Base-by-base conservation (phyloP, 1,140 invertebrate genomes). In the Cydia pomonella region DNA sequence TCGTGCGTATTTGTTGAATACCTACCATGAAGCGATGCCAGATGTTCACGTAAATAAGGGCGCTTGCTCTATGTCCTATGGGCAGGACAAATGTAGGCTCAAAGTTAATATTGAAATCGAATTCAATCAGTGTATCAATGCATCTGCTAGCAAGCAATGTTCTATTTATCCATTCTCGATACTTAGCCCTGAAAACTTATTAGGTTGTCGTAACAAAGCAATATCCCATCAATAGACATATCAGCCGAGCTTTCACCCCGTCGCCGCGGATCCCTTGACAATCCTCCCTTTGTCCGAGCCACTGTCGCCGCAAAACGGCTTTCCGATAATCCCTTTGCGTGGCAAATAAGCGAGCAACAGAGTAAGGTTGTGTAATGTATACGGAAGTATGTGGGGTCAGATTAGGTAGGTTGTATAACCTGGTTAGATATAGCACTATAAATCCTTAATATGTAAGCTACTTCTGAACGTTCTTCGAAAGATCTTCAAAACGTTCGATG, bases 281-380 rank as follows among this genome's bases (percentile, higher is more conserved):
- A 59, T 33, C 9, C 79, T 7, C 72, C 62, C 71, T 53, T 21
- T 50, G 73, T 72, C 62, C 53, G 13, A 59, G 53, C 21, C 72
- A 23, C 47, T 18, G 23, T 63, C 16, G 76, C 78, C 80, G 63
- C 79, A 83, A 85, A 69, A 85, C 83, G 83, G 79, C 74, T 85
- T 83, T 85, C 83, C 82, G 80, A 83, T 85, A 85, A 85, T 83
- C 83, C 79, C 47, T 73, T 75, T 76, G 64, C 29, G 64, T 69
- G 64, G 64, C 64, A 38, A 66, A 59, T 59, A 59, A 12, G 18
- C 21, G 3, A 50, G 53, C 53, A 59, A 59, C 16, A 59, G 53
- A 2, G 53, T 59, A 23, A 59, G 47, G 47, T 7, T 50, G n/a
- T 18, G 3, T 18, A 50, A 18, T 50, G n/a, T 18, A 7, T 18